Evolutionary conservation across 2,113 vertebrate genomes (phyloP), one percentile per base, ranked within the genome.

Genomic region (Engystomops pustulosus): DNA sequence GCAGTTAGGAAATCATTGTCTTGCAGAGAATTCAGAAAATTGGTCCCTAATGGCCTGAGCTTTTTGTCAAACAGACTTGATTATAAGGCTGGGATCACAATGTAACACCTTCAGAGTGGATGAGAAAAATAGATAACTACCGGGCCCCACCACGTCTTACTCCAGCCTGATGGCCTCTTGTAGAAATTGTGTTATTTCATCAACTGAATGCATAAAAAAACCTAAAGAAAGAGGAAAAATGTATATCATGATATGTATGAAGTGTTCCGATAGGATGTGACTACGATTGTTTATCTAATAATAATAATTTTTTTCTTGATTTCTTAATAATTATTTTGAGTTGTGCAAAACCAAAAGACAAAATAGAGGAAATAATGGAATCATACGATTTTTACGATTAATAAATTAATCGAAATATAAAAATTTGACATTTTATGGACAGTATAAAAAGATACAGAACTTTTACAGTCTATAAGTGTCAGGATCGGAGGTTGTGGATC

Each of bases 71-170:
- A 81, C 95, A 94, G 93, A 95, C 95, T 95, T 95, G 95, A 95
- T 96, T 96, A 95, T 95, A 94, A 96, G 92, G 92, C 93, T 95
- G 93, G 95, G 95, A 96, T 95, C 95, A 94, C 94, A 94, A 94
- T 93, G 94, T 92, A 81, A 81, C 94, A 94, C 93, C 93, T 96
- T 95, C 94, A 91, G 92, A 91, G 91, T 92, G 93, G 93, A 93
- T 25, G 91, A 95, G 94, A 94, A 94, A 91, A 94, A 94, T 95
- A 94, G 93, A 94, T 96, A 95, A 95, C 95, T 95, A 93, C 95
- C 94, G 91, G 92, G 23, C 14, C 23, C 95, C n/a, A n/a, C 0
- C 90, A n/a, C 41, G 32, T 38, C 9, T 17, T n/a, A 79, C 41
- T 79, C 34, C 76, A 23, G 34, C 7, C 25, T 3, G 1, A 41